Conservation (phyloP, 2,113 vertebrate species). For the Misgurnus mizolepis region DNA sequence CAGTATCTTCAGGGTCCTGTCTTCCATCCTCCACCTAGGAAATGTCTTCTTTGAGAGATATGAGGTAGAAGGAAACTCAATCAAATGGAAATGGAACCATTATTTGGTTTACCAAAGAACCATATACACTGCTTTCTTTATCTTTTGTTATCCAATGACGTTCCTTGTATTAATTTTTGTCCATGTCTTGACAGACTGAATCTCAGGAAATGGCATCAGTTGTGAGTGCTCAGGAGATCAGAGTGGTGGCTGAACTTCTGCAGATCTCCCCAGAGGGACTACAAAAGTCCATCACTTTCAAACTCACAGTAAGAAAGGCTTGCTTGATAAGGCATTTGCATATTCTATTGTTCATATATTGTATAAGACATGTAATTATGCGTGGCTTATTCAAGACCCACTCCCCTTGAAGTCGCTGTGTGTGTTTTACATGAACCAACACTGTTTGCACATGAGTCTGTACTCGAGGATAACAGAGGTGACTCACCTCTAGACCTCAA, state of each 20-base stretch:
- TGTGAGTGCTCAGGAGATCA: conserved; percentile 91
- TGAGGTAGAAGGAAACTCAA: conserved; percentile 74
- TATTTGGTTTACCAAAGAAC: too few species aligned
- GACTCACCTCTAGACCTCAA: conserved; percentile 11
- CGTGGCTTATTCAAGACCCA: too few species aligned
- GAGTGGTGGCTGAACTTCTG: conserved; percentile 90
- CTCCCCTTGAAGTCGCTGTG: background rate
- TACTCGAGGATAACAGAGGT: background rate
- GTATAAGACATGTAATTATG: background rate
- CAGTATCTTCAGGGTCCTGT: conserved; percentile 91
- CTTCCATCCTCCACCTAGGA: conserved; percentile 93
- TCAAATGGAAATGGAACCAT: background rate
- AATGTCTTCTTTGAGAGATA: conserved; percentile 97
- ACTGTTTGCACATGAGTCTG: background rate
- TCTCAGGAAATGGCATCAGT: conserved; percentile 91
- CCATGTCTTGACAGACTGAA: conserved; percentile 74
- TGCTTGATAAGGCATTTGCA: background rate
- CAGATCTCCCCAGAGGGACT: conserved; percentile 92
- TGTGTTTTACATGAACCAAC: background rate
- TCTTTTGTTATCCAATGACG: background rate
- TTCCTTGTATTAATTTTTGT: background rate
- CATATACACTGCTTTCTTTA: background rate
- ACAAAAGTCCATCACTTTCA: conserved; percentile 93
- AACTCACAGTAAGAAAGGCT: conserved; percentile 82
- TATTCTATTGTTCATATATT: background rate